Conservation (phyloP, 2,113 vertebrate genomes). For the Colaptes auratus region DNA sequence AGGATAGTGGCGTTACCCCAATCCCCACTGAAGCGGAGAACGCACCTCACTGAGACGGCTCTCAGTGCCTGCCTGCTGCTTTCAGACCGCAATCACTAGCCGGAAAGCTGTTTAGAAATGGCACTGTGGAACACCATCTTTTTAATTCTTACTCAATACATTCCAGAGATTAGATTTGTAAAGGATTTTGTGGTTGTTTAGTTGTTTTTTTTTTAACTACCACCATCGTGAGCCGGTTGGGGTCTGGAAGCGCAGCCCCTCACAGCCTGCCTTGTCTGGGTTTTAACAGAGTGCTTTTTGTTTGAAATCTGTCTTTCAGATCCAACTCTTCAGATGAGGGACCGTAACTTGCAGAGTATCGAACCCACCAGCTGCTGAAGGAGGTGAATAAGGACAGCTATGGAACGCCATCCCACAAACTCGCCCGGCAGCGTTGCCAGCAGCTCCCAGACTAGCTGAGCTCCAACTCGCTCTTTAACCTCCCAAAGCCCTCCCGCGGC, state of each 20-base stretch:
- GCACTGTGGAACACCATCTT: constrained; percentile 32
- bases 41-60: background rate
- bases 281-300: background rate
- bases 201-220: background rate
- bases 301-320: background rate
- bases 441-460: background rate
- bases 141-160: background rate
- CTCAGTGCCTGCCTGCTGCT: background rate
- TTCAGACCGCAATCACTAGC: background rate
- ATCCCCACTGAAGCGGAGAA: fast-evolving
- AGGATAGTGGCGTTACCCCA: background rate
- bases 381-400: background rate
- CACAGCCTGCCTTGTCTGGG: background rate
- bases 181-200: background rate
- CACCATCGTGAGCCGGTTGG: background rate
- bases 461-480: background rate
- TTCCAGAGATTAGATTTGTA: constrained; percentile 19
- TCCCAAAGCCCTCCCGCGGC: background rate
- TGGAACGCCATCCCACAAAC: background rate
- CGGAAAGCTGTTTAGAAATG: background rate
- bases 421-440: background rate
- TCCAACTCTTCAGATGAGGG: background rate
- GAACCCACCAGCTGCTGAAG: background rate
- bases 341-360: fast-evolving
- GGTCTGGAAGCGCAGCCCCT: background rate